Conservation (phyloP, 2,113 vertebrate genomes). For the Colossoma macropomum region DNA sequence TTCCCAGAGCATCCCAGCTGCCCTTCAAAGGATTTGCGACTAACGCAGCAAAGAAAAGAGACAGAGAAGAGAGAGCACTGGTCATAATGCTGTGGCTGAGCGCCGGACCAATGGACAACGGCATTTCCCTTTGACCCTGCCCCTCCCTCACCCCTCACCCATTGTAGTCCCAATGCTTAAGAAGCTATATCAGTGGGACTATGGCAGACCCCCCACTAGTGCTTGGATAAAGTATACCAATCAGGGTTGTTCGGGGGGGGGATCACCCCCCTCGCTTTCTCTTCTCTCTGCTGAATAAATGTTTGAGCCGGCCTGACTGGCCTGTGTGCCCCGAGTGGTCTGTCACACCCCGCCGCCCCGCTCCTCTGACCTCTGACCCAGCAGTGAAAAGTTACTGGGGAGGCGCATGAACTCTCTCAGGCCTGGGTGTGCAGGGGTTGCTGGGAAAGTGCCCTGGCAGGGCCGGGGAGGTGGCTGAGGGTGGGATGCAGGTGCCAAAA, state of each 20-base stretch:
- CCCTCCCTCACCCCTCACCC: conserved; percentile 4
- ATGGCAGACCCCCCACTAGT: conserved; percentile 59
- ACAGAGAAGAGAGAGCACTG: neutral
- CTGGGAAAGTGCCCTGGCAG: conserved; percentile 83
- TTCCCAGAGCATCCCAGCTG: conserved; percentile 61
- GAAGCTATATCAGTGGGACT: conserved; percentile 51
- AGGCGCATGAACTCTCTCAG: conserved; percentile 76
- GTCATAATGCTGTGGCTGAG: conserved; percentile 16
- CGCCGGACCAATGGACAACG: conserved; percentile 15
- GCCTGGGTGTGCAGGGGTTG: conserved; percentile 59
- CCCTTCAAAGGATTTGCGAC: conserved; percentile 50
- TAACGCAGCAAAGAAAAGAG: conserved; percentile 42
- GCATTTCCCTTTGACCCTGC: conserved; percentile 43
- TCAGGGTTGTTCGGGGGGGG: conserved; percentile 40
- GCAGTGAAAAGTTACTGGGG: conserved; percentile 78
- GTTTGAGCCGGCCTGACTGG: conserved; percentile 57
- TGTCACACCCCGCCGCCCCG: conserved; percentile 62
- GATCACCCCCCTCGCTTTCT: conserved; percentile 7
- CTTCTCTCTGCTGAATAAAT: conserved; percentile 54
- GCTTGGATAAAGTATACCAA: conserved; percentile 51
- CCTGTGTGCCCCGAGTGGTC: conserved; percentile 60
- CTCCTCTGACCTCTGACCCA: conserved; percentile 72
- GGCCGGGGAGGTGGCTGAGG: conserved; percentile 44
- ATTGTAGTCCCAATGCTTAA: conserved; percentile 44
- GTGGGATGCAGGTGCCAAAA: conserved; percentile 69